A percentile compares a stretch with the other conserved stretches of the same genome.
Conservation (phyloP, 2,888 invertebrate genomes). For the Agriopis marginaria region DNA sequence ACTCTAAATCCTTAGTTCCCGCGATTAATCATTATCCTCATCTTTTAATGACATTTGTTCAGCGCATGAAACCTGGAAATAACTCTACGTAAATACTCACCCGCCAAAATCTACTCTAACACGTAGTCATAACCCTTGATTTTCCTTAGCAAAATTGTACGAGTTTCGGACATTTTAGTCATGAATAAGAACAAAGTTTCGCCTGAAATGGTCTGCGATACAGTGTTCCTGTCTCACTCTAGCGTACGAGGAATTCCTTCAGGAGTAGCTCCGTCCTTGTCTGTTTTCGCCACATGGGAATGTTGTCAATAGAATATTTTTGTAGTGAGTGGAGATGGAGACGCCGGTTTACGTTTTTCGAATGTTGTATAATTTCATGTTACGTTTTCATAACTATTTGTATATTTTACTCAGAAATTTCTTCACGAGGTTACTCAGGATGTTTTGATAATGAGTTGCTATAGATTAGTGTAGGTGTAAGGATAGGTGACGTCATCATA, state of each 20-base stretch:
- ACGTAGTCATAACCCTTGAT: background rate
- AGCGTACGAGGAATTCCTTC: conserved; percentile 37
- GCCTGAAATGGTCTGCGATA: conserved; percentile 79
- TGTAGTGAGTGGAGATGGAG: conserved; percentile 48
- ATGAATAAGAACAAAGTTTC: conserved; percentile 54
- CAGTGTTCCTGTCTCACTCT: conserved; percentile 62
- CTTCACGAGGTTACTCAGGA: too few species aligned
- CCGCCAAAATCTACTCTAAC: conserved; percentile 44
- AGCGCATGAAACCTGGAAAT: conserved; percentile 69
- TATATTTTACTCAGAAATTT: background rate
- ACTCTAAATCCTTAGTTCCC: background rate
- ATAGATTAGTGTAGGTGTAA: too few species aligned
- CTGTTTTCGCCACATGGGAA: conserved; percentile 60
- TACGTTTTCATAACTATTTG: conserved; percentile 7
- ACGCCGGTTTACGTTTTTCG: conserved; percentile 28
- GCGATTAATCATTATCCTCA: conserved; percentile 55
- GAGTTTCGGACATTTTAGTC: conserved; percentile 51
- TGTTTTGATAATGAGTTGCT: too few species aligned
- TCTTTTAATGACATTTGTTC: conserved; percentile 81
- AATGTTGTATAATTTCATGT: conserved; percentile 7
- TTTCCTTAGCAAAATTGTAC: conserved; percentile 16
- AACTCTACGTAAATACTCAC: conserved; percentile 49
- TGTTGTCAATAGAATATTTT: conserved; percentile 69
- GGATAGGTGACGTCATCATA: too few species aligned
- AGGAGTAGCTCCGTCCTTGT: conserved; percentile 53